These are phyloP conservation scores for Dynastes tityus DNA, from an alignment of 2,888 invertebrate species.

Conservation along the genomic window DNA sequence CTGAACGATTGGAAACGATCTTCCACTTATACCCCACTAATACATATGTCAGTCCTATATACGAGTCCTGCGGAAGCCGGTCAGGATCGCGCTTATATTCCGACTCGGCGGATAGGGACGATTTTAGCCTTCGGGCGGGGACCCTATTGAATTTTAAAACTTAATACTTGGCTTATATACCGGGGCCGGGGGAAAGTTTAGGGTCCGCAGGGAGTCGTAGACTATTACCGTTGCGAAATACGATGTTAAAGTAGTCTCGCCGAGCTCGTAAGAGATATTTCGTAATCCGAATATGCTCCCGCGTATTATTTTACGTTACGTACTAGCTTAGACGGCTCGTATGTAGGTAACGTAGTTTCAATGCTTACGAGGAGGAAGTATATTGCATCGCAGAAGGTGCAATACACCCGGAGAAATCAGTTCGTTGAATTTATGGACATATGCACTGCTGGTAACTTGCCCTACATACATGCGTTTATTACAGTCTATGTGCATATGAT, in stretches of 20 bases:
- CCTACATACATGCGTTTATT: neutral
- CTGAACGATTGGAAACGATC: neutral
- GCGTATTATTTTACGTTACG: slow-evolving; percentile 38
- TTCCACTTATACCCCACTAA: neutral
- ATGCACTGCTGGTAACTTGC: neutral
- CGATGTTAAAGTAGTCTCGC: slow-evolving; percentile 33
- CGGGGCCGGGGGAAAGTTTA: slow-evolving; percentile 35
- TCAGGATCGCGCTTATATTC: neutral
- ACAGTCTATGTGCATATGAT: no score
- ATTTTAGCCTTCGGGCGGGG: slow-evolving; percentile 32
- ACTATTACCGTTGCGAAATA: slow-evolving; percentile 48
- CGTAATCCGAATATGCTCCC: slow-evolving; percentile 38
- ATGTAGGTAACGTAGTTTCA: neutral
- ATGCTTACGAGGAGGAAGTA: neutral
- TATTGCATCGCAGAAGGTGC: neutral
- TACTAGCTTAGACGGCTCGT: neutral
- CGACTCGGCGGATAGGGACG: slow-evolving; percentile 30
- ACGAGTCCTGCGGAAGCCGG: neutral
- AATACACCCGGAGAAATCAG: slow-evolving; percentile 5
- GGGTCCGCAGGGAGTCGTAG: slow-evolving; percentile 36
- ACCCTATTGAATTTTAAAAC: slow-evolving; percentile 58
- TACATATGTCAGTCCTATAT: neutral
- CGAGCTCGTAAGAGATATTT: slow-evolving; percentile 41
- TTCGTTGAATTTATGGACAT: neutral
- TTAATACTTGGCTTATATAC: slow-evolving; percentile 50